Conservation (phyloP, 2,113 vertebrate species). For the Pomatostomus ruficeps region DNA sequence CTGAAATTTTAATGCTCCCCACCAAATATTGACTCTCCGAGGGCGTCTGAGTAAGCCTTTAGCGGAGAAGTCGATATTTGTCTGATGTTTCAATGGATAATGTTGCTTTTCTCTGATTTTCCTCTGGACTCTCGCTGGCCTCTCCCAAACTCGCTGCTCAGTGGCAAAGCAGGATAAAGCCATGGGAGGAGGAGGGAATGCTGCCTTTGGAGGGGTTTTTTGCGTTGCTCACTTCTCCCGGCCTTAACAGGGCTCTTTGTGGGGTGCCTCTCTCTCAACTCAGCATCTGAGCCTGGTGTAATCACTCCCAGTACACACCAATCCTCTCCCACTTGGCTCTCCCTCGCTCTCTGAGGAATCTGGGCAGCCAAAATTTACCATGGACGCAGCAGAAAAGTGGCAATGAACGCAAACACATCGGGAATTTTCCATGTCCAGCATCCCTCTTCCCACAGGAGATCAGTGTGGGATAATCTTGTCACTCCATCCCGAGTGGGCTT, state of each 20-base stretch:
- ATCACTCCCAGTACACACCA: not conserved
- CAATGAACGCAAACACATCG: not conserved
- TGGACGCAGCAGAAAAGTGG: accelerated
- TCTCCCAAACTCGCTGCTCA: not conserved
- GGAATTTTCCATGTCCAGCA: not conserved
- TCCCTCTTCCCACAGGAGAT: not conserved
- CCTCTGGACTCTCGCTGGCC: not conserved
- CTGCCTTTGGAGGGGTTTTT: not conserved
- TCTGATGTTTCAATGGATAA: constrained; percentile 48
- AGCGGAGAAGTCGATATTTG: constrained; percentile 30
- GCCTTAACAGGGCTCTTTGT: not conserved
- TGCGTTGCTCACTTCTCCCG: not conserved
- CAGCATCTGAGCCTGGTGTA: not conserved
- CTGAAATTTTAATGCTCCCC: constrained; percentile 64
- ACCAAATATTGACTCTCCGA: constrained; percentile 41
- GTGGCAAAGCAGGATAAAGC: not conserved
- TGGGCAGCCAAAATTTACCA: not conserved
- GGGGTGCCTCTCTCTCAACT: not conserved
- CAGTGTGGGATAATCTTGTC: not conserved
- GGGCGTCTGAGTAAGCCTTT: constrained; percentile 36
- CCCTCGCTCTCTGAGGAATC: not conserved
- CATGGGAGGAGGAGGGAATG: not conserved
- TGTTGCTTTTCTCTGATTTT: constrained; percentile 42
- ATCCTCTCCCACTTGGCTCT: not conserved
- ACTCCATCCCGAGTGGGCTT: accelerated